phyloP scores from a whole-genome alignment of 2,888 invertebrate species.

The Anthrax anthrax region DNA sequence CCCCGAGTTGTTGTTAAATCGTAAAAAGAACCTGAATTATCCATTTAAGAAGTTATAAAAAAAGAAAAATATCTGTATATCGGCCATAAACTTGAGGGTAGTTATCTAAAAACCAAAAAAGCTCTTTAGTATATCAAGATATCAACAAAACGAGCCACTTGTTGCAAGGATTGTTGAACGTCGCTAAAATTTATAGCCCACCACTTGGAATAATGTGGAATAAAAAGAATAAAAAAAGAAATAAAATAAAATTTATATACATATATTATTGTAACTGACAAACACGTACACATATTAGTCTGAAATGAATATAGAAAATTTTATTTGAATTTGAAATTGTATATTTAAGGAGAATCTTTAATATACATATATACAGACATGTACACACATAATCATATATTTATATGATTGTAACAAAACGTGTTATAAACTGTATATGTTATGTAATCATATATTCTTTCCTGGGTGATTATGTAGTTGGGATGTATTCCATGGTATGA shows the following conservation, averaged over 20 bases:
- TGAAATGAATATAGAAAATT: neutral
- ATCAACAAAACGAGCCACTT: slow-evolving; percentile 22
- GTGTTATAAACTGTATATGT: too few species aligned
- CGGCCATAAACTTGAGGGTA: slow-evolving; percentile 7
- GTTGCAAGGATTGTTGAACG: slow-evolving; percentile 34
- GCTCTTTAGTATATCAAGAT: slow-evolving; percentile 14
- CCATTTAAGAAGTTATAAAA: slow-evolving; percentile 1
- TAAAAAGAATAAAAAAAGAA: neutral
- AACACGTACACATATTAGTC: neutral
- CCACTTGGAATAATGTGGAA: slow-evolving; percentile 5
- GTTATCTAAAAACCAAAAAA: slow-evolving; percentile 11
- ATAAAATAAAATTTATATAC: neutral
- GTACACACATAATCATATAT: neutral
- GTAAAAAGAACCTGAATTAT: slow-evolving; percentile 3
- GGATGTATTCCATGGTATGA: slow-evolving; percentile 1
- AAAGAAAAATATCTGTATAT: slow-evolving; percentile 3
- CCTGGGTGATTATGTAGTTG: slow-evolving; percentile 1
- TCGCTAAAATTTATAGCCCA: slow-evolving; percentile 30
- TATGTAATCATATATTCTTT: too few species aligned
- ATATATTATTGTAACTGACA: neutral
- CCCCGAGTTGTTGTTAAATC: neutral
- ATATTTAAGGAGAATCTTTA: neutral
- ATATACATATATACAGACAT: neutral
- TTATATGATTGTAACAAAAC: too few species aligned
- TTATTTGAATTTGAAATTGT: slow-evolving; percentile 6